Conservation (phyloP, 2,888 invertebrate species). For the Drosophila prolongata region DNA sequence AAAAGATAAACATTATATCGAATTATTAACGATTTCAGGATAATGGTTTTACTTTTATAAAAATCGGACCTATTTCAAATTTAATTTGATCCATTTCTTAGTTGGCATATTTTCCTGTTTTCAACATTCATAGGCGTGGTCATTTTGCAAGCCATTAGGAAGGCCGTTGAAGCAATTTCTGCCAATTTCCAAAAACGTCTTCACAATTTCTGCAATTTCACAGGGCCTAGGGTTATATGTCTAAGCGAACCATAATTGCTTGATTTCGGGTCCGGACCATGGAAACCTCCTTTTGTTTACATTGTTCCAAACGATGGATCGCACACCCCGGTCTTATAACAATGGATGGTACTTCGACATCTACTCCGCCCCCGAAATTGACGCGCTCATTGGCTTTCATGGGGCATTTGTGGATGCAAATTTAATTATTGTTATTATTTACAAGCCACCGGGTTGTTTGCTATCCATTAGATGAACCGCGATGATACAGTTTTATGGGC, state of each 20-base stretch:
- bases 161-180: conserved; percentile 7
- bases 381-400: conserved; percentile 50
- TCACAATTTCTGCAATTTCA: conserved; percentile 7
- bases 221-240: conserved; percentile 7
- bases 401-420: conserved; percentile 69
- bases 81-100: background rate
- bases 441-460: conserved; percentile 59
- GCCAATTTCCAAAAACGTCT: conserved; percentile 10
- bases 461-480: conserved; percentile 60
- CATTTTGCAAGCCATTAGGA: conserved; percentile 6
- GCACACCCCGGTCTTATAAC: conserved; percentile 51
- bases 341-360: conserved; percentile 48
- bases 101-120: background rate
- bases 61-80: background rate
- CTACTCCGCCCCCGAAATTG: conserved; percentile 40
- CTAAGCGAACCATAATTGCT: conserved; percentile 33
- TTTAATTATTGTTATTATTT: conserved; percentile 75
- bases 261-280: conserved; percentile 13
- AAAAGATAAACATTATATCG: no score
- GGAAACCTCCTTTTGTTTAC: conserved; percentile 30
- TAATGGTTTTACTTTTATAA: background rate
- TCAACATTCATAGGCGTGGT: background rate
- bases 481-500: conserved; percentile 58
- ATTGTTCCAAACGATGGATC: conserved; percentile 38
- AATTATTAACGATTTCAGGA: no score